These are phyloP conservation scores for Peribatodes rhomboidaria DNA, from an alignment of 2,888 invertebrate species.

Conservation along the genomic window DNA sequence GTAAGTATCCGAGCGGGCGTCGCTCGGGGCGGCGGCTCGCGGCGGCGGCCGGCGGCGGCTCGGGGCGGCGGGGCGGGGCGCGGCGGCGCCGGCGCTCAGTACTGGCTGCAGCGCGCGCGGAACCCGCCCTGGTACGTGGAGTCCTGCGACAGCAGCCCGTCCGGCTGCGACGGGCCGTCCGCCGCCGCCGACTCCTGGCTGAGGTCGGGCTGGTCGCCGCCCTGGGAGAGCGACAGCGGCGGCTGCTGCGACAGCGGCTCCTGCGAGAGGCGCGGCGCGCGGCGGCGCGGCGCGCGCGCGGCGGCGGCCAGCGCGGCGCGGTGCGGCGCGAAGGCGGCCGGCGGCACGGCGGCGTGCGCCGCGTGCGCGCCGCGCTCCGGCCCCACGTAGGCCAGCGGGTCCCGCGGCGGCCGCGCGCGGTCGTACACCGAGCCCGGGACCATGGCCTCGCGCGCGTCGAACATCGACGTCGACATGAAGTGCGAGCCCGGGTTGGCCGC, in stretches of 20 bases:
- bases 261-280: slow-evolving; percentile 86
- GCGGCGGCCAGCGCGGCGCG: slow-evolving; percentile 91
- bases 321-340: slow-evolving; percentile 97
- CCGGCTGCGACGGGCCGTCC: slow-evolving; percentile 97
- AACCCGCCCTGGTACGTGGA: slow-evolving; percentile 93
- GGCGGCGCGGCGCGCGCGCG: slow-evolving; percentile 77
- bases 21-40: slow-evolving; percentile 50
- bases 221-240: slow-evolving; percentile 90
- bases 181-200: slow-evolving; percentile 94
- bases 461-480: slow-evolving; percentile 99
- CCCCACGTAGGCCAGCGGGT: slow-evolving; percentile 97
- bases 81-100: slow-evolving; percentile 88
- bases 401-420: slow-evolving; percentile 93
- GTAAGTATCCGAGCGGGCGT: slow-evolving; percentile 56
- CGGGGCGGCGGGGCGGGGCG: slow-evolving; percentile 55
- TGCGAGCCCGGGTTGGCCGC: slow-evolving; percentile 98
- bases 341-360: slow-evolving; percentile 94
- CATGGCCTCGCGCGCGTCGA: slow-evolving; percentile 97
- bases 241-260: slow-evolving; percentile 92
- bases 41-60: slow-evolving; percentile 56
- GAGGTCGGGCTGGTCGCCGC: slow-evolving; percentile 90
- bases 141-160: slow-evolving; percentile 97
- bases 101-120: slow-evolving; percentile 90
- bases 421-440: slow-evolving; percentile 98
- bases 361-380: slow-evolving; percentile 91